Evolutionary conservation across 2,113 vertebrate genomes (phyloP).

Genomic region (Neoarius graeffei): DNA sequence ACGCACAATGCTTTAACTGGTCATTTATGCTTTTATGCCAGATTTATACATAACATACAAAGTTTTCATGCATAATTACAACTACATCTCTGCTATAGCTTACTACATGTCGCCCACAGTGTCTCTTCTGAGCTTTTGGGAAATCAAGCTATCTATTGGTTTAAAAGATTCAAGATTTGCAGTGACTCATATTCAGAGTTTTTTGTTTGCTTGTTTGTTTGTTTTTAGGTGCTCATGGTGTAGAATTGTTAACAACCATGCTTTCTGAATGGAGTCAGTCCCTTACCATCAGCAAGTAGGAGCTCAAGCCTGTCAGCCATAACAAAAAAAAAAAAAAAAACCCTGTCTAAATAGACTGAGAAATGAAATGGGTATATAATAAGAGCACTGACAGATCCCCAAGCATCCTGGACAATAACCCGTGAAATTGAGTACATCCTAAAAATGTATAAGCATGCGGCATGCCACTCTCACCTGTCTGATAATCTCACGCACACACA

Average conservation of each 20-base stretch:
- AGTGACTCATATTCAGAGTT: not conserved
- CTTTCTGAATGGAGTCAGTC: constrained; percentile 11
- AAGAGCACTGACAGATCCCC: constrained; percentile 38
- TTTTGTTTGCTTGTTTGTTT: too few species aligned
- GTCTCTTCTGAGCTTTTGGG: not conserved
- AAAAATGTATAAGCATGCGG: constrained; percentile 55
- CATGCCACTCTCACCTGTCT: constrained; percentile 49
- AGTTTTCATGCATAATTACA: not conserved
- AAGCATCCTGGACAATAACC: constrained; percentile 58
- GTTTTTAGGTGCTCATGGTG: not conserved
- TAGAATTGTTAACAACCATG: not conserved
- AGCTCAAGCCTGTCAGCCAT: constrained; percentile 25
- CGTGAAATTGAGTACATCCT: constrained; percentile 69
- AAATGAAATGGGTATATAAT: constrained; percentile 39
- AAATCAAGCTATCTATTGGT: not conserved
- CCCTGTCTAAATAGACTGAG: constrained; percentile 44
- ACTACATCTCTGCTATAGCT: too few species aligned
- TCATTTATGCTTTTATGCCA: not conserved
- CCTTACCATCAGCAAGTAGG: constrained; percentile 8
- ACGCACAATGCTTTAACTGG: not conserved
- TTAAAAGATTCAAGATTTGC: not conserved
- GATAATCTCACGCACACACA: constrained; percentile 9
- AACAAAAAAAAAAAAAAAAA: constrained; percentile 37
- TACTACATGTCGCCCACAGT: not conserved
- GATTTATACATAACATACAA: not conserved